phyloP scores from a whole-genome alignment of 1,140 invertebrate genomes.

The Drosophila nasuta region DNA sequence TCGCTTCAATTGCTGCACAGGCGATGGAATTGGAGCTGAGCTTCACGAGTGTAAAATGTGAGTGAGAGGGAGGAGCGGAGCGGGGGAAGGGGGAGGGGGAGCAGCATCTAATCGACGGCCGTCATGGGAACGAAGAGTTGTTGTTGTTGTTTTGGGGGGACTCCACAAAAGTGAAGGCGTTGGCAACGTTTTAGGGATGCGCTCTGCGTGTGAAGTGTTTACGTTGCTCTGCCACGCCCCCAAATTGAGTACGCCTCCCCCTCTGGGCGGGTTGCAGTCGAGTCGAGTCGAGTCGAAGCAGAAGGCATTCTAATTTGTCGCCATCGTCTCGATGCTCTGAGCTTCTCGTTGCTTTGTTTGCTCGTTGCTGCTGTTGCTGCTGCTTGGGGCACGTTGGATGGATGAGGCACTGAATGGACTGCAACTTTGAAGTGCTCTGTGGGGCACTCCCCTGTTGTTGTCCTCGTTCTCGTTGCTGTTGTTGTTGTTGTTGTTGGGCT shows the following conservation, averaged over 20 bases:
- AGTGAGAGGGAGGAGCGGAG: neutral
- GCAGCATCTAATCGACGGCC: constrained; percentile 70
- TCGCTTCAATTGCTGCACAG: constrained; percentile 72
- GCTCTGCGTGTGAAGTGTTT: constrained; percentile 70
- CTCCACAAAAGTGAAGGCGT: constrained; percentile 36
- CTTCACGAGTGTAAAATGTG: neutral
- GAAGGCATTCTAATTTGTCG: constrained; percentile 77
- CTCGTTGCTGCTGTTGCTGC: neutral
- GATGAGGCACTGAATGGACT: constrained; percentile 32
- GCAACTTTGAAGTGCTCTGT: constrained; percentile 70
- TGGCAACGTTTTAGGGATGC: constrained; percentile 73
- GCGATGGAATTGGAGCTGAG: constrained; percentile 20
- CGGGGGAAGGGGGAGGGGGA: neutral
- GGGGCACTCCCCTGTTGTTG: constrained; percentile 22
- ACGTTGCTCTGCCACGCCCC: constrained; percentile 59
- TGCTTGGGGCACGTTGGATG: constrained; percentile 13
- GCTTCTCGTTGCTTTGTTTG: constrained; percentile 17
- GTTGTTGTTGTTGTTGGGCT: constrained; percentile 43
- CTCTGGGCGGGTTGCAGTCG: constrained; percentile 31
- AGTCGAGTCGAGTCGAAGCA: neutral
- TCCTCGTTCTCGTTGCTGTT: constrained; percentile 18
- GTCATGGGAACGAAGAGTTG: constrained; percentile 64
- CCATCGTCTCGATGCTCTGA: constrained; percentile 48
- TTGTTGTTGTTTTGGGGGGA: neutral
- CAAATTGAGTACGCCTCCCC: neutral